phyloP scores from a whole-genome alignment of 1,140 invertebrate genomes.

The Saccostrea glomerata region DNA sequence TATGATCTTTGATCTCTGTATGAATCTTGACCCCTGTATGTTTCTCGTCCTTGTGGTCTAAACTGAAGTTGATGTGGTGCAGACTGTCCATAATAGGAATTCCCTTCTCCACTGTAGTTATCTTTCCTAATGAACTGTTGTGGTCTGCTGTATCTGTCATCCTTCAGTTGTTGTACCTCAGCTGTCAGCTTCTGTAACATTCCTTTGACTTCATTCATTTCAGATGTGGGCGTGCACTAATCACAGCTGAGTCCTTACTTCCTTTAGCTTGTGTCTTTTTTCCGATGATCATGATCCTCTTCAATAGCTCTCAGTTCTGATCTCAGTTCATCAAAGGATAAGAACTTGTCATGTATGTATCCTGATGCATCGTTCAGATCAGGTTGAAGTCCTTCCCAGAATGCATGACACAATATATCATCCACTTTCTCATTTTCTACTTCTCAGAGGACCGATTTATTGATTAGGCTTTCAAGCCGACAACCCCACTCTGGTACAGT shows the following conservation, averaged over 20 bases:
- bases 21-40: background rate
- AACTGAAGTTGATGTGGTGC: background rate
- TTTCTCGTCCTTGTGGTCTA: background rate
- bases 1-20: background rate
- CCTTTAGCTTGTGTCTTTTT: too few species aligned
- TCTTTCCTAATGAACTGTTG: background rate
- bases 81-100: background rate
- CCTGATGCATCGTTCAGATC: background rate
- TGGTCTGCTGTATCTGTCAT: background rate
- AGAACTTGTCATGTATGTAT: background rate
- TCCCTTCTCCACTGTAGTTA: background rate
- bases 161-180: background rate
- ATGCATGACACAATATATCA: conserved; percentile 13
- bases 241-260: background rate
- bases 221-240: background rate
- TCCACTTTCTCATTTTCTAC: background rate
- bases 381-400: background rate
- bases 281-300: background rate
- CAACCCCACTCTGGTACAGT: background rate
- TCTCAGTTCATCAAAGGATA: conserved; percentile 29
- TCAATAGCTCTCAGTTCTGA: background rate
- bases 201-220: background rate
- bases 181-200: background rate
- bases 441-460: background rate
- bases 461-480: background rate